A percentile compares a stretch with the other conserved stretches of the same genome.
Conservation (phyloP, 2,797 vertebrate species). For the Melanotaenia nigrans region DNA sequence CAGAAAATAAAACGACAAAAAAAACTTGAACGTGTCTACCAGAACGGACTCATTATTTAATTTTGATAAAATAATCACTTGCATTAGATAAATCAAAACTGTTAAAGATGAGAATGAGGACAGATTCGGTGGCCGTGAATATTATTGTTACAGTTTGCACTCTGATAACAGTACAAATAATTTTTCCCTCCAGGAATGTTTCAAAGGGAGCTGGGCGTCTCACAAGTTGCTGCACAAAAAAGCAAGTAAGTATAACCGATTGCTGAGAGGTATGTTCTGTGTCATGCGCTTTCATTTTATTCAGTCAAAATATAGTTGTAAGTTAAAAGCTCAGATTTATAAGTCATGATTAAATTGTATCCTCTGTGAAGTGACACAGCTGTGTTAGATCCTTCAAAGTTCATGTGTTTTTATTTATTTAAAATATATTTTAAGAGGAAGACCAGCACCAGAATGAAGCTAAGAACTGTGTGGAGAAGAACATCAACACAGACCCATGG, state of each 20-base stretch:
- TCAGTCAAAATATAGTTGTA: not conserved
- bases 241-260: constrained; percentile 91
- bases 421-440: constrained; percentile 83
- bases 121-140: not conserved
- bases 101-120: not conserved
- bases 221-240: constrained; percentile 98
- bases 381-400: constrained; percentile 32
- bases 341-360: not conserved
- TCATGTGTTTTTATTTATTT: not conserved
- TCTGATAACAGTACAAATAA: not conserved
- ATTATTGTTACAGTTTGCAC: not conserved
- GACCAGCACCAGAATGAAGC: constrained; percentile 91
- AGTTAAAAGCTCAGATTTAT: not conserved
- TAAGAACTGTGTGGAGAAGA: constrained; percentile 90
- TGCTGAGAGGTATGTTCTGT: not conserved
- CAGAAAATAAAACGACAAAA: not conserved
- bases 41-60: not conserved
- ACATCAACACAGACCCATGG: constrained; percentile 97
- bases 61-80: not conserved
- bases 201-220: constrained; percentile 98
- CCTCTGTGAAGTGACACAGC: not conserved
- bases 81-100: not conserved
- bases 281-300: not conserved
- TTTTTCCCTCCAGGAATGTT: constrained; percentile 89
- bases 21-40: not conserved